Evolutionary conservation across 2,113 vertebrate genomes (phyloP), one percentile per base, ranked within the genome.

Genomic region (Silurus asotus): DNA sequence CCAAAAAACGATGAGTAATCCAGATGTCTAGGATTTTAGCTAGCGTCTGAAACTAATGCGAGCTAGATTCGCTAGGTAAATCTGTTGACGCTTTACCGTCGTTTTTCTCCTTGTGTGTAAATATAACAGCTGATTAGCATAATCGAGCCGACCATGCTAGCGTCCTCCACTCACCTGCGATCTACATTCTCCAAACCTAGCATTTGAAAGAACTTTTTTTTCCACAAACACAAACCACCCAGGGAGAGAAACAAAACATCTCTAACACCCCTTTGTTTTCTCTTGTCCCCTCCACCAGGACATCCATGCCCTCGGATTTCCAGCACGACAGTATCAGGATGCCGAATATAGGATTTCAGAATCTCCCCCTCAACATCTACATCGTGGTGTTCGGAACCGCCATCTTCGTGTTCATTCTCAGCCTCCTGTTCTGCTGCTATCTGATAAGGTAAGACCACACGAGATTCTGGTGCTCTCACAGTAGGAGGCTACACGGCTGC

Each of bases 341-440:
- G 98, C 98, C 98, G 91, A 99, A 98, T 94, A 99, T 99, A 84
- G 98, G 98, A 94, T 99, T 99, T 94, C 98, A 99, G 95, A 99
- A 99, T 92, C 96, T 99, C 91, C 98, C 98, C 88, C 97, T 99
- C 89, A 99, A 99, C 92, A 99, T 99, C 95, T 99, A 99, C 94
- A 99, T 99, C 65, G 98, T 99, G 92, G 98, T 99, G 90, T 99
- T 99, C 1, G 98, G 98, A 91, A 99, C 98, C 0, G 98, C 97
- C 87, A 97, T 99, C 92, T 99, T 99, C 76, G 98, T 99, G 93
- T 99, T 99, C 95, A 99, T 99, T 92, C 97, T 99, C 91, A 99
- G 98, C 90, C 96, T 99, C 88, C 97, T 99, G 93, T 99, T 99
- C 96, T 99, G 98, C 93, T 99, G 98, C 95, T 99, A 99, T 93